Evolutionary conservation across 2,888 invertebrate genomes (phyloP).

Genomic region (Bugula neritina): DNA sequence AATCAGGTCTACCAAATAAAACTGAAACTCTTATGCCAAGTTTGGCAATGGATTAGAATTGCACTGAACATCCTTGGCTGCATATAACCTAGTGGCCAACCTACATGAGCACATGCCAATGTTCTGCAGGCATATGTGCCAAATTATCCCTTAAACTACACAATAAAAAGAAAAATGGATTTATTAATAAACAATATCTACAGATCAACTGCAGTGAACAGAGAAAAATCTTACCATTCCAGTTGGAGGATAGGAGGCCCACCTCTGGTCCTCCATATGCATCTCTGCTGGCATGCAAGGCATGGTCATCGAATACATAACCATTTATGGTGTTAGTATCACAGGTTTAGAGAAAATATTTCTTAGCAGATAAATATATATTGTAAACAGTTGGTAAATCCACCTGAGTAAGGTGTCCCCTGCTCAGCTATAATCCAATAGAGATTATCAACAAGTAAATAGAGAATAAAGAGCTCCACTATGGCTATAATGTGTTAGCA

Average conservation of each 20-base stretch:
- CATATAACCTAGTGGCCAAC: background rate
- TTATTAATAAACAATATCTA: background rate
- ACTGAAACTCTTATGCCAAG: background rate
- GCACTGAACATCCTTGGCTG: conserved; percentile 25
- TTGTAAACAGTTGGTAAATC: background rate
- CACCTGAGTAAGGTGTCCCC: no score
- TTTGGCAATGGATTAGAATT: conserved; percentile 23
- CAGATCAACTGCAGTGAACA: background rate
- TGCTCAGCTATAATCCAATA: background rate
- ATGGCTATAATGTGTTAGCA: no score
- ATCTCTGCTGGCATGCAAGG: conserved; percentile 4
- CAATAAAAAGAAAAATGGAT: conserved; percentile 20
- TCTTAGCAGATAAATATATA: background rate
- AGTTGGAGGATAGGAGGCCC: conserved; percentile 17
- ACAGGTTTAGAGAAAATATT: conserved; percentile 6
- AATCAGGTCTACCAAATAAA: background rate
- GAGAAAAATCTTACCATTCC: conserved; percentile 7
- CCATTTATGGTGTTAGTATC: background rate
- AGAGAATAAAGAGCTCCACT: no score
- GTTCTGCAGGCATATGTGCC: background rate
- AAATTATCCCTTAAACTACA: conserved; percentile 1
- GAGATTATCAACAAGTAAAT: background rate
- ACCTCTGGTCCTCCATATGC: conserved; percentile 15
- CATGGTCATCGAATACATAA: conserved; percentile 24
- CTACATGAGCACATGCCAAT: conserved; percentile 21